phyloP scores from a whole-genome alignment of 2,113 vertebrate species.

The Chloroceryle aenea region DNA sequence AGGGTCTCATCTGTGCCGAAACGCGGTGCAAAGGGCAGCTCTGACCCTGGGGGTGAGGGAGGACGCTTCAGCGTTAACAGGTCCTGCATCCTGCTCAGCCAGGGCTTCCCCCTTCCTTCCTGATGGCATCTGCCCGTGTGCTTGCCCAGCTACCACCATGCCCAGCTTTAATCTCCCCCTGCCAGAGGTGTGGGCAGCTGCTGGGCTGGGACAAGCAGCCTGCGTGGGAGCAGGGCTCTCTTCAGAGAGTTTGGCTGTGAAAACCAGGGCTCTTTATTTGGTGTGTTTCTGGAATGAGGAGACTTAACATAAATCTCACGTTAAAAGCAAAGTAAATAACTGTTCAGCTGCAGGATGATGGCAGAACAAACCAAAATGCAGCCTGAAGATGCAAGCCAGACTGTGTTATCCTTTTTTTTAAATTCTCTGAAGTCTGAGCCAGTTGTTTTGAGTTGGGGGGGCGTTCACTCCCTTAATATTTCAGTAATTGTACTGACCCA shows the following conservation, averaged over 20 bases:
- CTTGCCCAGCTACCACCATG: accelerated
- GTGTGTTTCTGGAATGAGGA: background rate
- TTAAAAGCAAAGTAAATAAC: background rate
- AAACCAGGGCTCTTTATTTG: background rate
- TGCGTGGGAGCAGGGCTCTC: background rate
- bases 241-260: background rate
- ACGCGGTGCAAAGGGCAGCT: background rate
- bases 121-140: background rate
- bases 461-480: background rate
- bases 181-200: background rate
- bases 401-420: background rate
- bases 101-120: background rate
- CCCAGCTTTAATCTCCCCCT: background rate
- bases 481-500: background rate
- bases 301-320: background rate
- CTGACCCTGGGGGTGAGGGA: background rate
- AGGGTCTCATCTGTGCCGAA: background rate
- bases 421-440: background rate
- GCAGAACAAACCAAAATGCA: background rate
- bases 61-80: background rate
- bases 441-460: background rate
- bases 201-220: background rate
- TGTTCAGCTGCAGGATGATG: background rate
- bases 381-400: background rate
- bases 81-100: background rate